Percentiles rank a stretch among this genome's conserved stretches.
phyloP scores from a whole-genome alignment of 2,888 invertebrate species.

The Colostygia pectinataria region DNA sequence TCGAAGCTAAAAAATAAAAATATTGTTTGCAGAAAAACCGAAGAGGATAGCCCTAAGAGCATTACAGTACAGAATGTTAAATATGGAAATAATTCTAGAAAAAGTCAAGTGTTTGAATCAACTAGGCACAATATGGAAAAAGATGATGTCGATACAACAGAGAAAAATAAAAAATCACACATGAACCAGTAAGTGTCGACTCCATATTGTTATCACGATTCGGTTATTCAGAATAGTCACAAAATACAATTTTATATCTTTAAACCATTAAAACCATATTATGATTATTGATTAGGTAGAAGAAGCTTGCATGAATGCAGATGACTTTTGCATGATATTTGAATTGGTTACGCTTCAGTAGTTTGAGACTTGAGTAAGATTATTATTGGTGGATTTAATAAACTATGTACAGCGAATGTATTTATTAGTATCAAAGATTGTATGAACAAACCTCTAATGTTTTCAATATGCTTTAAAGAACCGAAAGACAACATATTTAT shows the following conservation, averaged over 20 bases:
- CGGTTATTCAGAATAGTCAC: conserved; percentile 12
- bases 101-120: conserved; percentile 88
- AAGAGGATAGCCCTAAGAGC: conserved; percentile 75
- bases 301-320: conserved; percentile 21
- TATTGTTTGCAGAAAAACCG: conserved; percentile 77
- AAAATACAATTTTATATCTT: conserved; percentile 5
- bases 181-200: conserved; percentile 70
- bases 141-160: conserved; percentile 88
- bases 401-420: conserved; percentile 10
- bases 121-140: conserved; percentile 88
- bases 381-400: conserved; percentile 5
- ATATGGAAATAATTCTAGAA: conserved; percentile 76
- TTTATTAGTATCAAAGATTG: background rate
- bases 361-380: conserved; percentile 22
- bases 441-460: no score
- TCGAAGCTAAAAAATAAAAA: conserved; percentile 31
- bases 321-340: conserved; percentile 33
- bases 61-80: conserved; percentile 74
- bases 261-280: no score
- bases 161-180: conserved; percentile 82
- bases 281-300: conserved; percentile 5
- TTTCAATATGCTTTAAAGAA: no score
- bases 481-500: no score
- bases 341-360: conserved; percentile 30
- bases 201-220: conserved; percentile 20